These are phyloP conservation scores for Mormyrops boulengeri DNA, from an alignment of 2,797 vertebrate genomes.

Conservation along the genomic window DNA sequence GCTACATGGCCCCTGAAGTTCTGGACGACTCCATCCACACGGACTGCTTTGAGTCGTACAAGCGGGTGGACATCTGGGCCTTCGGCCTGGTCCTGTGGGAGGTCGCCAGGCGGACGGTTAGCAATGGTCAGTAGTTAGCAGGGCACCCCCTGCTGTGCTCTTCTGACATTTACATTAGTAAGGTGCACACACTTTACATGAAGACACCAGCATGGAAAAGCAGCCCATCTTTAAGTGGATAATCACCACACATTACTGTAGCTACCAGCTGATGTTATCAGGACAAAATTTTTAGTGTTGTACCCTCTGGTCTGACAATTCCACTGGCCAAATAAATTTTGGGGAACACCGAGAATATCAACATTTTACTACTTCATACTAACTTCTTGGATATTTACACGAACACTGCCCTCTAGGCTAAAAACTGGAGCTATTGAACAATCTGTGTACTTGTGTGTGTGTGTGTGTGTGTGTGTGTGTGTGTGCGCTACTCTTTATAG, in stretches of 20 bases:
- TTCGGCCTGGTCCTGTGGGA: slow-evolving; percentile 96
- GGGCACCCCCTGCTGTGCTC: background rate
- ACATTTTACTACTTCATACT: background rate
- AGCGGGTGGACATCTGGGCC: slow-evolving; percentile 94
- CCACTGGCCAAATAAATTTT: background rate
- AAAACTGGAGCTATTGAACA: background rate
- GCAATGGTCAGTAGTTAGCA: slow-evolving; percentile 75
- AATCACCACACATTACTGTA: background rate
- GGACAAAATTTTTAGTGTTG: background rate
- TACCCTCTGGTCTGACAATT: background rate
- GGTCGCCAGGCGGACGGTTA: slow-evolving; percentile 86
- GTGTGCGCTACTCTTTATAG: background rate
- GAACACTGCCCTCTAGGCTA: background rate
- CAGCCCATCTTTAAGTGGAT: background rate
- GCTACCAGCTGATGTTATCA: background rate
- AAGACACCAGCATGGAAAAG: background rate
- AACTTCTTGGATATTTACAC: background rate
- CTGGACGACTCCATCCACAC: slow-evolving; percentile 91
- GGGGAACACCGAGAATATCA: background rate
- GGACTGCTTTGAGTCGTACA: slow-evolving; percentile 94
- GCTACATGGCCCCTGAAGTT: slow-evolving; percentile 97
- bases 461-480: background rate
- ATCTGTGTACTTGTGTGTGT: background rate
- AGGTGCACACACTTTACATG: background rate
- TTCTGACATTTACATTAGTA: background rate